Evolutionary conservation across 2,888 invertebrate species (phyloP), one percentile per base, ranked within the genome.

Genomic region (Yponomeuta plumbellus): DNA sequence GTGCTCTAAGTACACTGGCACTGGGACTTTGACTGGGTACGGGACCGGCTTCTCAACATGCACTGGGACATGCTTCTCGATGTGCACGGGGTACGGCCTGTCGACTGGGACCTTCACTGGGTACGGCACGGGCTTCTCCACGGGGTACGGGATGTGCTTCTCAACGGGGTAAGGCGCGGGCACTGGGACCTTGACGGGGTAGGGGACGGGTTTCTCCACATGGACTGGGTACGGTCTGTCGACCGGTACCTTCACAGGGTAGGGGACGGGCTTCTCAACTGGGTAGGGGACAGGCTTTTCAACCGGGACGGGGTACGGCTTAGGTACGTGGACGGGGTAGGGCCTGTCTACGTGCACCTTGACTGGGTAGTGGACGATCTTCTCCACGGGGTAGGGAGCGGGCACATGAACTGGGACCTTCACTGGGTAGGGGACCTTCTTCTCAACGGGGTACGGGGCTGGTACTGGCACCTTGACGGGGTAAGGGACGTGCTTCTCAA

Each of bases 391-490:
- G 80, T 93, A 93, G 72, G 92, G 93, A 78, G 92, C 93, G 73
- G 93, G 92, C 58, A 93, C 93, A 76, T 92, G 92, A 44, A 93
- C 92, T 70, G 91, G 90, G 17, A 93, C 93, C 84, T 93, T 92
- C 8, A 94, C 92, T 65, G 93, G 94, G 78, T 94, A 93, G 44
- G 94, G 94, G 23, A 94, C 90, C 72, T 94, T 90, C 81, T 94
- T 93, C 72, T 94, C 93, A 26, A 94, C 94, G 69, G 94, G 93
- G 82, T 93, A 94, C 67, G 94, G 94, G 76, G 94, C 92, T 67
- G 94, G 94, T 23, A 94, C 93, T 72, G 92, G 94, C 11, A 94
- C 93, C 81, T 95, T 94, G 13, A 95, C 94, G 68, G 93, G 93
- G 67, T 93, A 93, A 70, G 92, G 93, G 21, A 95, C 84, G 76